These are phyloP conservation scores for Rhopilema esculentum DNA, from an alignment of 30 jellyfish, hydroid and myxozoan genomes.

Conservation along the genomic window DNA sequence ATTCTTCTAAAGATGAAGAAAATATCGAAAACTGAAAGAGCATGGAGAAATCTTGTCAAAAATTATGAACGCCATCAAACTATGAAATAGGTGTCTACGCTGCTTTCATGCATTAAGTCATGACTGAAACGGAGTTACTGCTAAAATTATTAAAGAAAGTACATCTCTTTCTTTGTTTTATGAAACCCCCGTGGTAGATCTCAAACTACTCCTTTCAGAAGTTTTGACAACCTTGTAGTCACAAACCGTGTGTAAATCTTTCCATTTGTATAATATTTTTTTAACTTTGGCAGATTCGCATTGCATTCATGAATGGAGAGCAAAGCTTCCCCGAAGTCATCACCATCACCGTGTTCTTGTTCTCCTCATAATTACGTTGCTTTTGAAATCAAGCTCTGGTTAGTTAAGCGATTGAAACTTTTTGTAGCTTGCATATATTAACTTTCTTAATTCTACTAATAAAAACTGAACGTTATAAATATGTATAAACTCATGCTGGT, in stretches of 20 bases:
- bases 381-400: conserved; percentile 37
- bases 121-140: conserved; percentile 30
- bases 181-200: neutral
- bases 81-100: conserved; percentile 50
- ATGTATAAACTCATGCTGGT: no score
- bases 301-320: conserved; percentile 47
- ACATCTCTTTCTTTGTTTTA: neutral
- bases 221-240: no score
- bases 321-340: conserved; percentile 68
- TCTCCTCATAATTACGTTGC: conserved; percentile 33
- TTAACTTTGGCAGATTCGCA: conserved; percentile 38
- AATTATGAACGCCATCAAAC: conserved; percentile 46
- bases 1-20: neutral
- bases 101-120: conserved; percentile 58
- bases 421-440: no score
- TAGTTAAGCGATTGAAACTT: neutral
- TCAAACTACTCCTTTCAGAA: no score
- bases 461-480: no score
- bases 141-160: neutral
- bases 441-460: neutral
- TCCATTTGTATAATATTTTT: neutral
- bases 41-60: conserved; percentile 42
- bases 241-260: neutral
- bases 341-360: conserved; percentile 45
- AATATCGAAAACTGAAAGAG: conserved; percentile 23